A percentile compares a stretch with the other conserved stretches of the same genome.
Conservation (phyloP, 92 coral and sea anemone genomes). For the Anthopleura xanthogrammica region DNA sequence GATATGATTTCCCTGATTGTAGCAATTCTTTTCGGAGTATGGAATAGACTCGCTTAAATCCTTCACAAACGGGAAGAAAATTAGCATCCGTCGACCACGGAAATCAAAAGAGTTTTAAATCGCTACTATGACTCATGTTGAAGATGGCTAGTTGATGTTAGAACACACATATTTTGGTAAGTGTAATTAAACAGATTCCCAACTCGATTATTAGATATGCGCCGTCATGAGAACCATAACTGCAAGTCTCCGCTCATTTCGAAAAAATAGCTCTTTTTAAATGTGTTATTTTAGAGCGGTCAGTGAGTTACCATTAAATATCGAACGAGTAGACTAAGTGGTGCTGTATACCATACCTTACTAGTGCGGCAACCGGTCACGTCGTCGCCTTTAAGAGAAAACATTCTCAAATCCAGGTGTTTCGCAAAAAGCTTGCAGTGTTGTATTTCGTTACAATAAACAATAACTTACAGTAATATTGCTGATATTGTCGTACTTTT, state of each 20-base stretch:
- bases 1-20: background rate
- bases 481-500: conserved; percentile 1
- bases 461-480: background rate
- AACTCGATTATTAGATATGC: background rate
- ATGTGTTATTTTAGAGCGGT: background rate
- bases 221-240: background rate
- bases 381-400: too few relatives aligned
- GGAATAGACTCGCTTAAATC: background rate
- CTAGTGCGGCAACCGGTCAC: too few relatives aligned
- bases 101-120: background rate
- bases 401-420: background rate
- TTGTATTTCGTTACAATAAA: background rate
- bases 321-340: background rate
- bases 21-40: background rate
- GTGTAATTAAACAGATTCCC: background rate
- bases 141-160: background rate
- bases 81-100: background rate
- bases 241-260: background rate
- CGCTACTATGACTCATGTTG: background rate
- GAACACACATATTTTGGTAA: background rate
- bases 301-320: background rate
- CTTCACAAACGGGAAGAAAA: background rate
- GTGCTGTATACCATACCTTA: background rate
- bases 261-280: background rate
- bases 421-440: background rate